Percentiles rank a stretch among this genome's conserved stretches.
Evolutionary conservation across 2,797 vertebrate species (phyloP).

Genomic region (Limosa lapponica): DNA sequence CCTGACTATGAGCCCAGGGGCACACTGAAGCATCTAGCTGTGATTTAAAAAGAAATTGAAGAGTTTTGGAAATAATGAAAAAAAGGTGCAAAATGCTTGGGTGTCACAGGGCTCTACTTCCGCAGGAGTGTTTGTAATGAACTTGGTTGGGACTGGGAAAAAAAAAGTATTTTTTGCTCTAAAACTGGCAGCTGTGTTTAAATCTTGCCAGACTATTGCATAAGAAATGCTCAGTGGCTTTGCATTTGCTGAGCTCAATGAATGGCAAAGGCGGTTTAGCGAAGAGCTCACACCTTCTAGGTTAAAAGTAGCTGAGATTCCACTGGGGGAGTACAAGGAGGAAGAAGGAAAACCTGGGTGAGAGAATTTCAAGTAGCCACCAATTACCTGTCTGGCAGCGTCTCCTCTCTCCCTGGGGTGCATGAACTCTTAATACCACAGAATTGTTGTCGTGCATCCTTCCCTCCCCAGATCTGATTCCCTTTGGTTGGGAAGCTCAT

Average conservation of each 20-base stretch:
- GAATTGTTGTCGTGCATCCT: not conserved
- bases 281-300: not conserved
- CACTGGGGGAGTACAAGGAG: not conserved
- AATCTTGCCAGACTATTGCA: slow-evolving; percentile 4
- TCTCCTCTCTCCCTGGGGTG: not conserved
- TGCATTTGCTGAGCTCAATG: not conserved
- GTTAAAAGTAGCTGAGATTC: not conserved
- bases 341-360: not conserved
- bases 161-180: not conserved
- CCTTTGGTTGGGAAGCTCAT: not conserved
- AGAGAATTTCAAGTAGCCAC: not conserved
- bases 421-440: not conserved
- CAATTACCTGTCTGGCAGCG: not conserved
- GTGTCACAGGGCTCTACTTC: not conserved
- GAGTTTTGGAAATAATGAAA: not conserved
- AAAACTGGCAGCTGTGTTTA: slow-evolving; percentile 28
- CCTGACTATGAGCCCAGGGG: not conserved
- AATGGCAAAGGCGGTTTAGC: not conserved
- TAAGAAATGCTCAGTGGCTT: not conserved
- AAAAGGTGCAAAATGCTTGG: not conserved
- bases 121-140: not conserved
- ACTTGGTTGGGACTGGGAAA: not conserved
- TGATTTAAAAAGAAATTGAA: not conserved
- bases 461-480: not conserved
- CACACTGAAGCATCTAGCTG: not conserved